Percentiles rank a stretch among this genome's conserved stretches.
These are phyloP conservation scores for Watsonalla cultraria DNA, from an alignment of 2,888 invertebrate species.

Conservation along the genomic window DNA sequence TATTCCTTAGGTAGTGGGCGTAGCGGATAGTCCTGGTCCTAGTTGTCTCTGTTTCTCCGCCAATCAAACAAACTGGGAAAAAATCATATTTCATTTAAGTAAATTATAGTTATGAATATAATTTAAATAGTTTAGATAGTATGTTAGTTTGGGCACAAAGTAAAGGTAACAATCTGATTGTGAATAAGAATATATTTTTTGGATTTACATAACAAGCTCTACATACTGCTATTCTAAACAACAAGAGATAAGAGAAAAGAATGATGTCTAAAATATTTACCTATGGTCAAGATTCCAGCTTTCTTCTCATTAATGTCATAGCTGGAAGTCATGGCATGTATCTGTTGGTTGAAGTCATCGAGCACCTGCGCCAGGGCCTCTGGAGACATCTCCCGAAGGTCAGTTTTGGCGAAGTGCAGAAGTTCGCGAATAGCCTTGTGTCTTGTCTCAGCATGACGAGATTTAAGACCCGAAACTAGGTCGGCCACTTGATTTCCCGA, in stretches of 20 bases:
- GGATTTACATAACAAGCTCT: too few relatives aligned
- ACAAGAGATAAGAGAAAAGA: too few relatives aligned
- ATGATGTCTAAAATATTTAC: constrained; percentile 54
- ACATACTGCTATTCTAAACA: too few relatives aligned
- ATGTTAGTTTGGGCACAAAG: too few relatives aligned
- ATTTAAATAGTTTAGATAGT: neutral
- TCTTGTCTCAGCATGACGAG: constrained; percentile 90
- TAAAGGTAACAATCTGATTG: too few relatives aligned
- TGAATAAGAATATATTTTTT: too few relatives aligned
- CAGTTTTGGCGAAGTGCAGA: constrained; percentile 92
- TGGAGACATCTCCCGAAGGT: constrained; percentile 90
- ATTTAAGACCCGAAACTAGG: constrained; percentile 91
- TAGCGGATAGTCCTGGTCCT: constrained; percentile 93
- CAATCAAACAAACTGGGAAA: constrained; percentile 91
- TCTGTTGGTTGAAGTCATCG: constrained; percentile 96
- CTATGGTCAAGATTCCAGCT: constrained; percentile 95
- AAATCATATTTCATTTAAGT: too few relatives aligned
- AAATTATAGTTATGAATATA: neutral
- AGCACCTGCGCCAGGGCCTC: constrained; percentile 92
- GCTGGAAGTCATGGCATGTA: constrained; percentile 95
- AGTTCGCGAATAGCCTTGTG: constrained; percentile 92
- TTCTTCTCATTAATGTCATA: constrained; percentile 95
- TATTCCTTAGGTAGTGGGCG: constrained; percentile 93
- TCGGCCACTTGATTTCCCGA: constrained; percentile 80
- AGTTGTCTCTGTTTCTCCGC: constrained; percentile 94